phyloP scores from a whole-genome alignment of 1,140 invertebrate species.

The Bombus sylvicola region DNA sequence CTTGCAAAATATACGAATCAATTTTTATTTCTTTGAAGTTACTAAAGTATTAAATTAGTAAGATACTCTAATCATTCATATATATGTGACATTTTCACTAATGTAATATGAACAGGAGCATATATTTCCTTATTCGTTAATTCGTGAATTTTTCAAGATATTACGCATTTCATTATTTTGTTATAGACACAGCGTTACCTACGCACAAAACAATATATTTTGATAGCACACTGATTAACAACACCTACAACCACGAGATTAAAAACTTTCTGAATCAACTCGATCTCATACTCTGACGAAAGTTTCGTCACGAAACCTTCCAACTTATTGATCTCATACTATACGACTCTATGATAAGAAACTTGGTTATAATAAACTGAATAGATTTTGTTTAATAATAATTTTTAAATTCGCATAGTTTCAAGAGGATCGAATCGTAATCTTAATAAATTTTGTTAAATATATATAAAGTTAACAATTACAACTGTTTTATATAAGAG shows the following conservation, averaged over 20 bases:
- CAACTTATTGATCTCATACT: slow-evolving; percentile 57
- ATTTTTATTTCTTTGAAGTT: not conserved
- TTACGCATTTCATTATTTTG: not conserved
- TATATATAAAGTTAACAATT: not conserved
- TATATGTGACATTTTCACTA: slow-evolving; percentile 32
- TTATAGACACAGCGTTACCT: not conserved
- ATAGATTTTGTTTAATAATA: not conserved
- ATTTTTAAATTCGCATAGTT: not conserved
- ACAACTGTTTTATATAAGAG: not conserved
- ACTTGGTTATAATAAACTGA: not conserved
- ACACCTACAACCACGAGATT: slow-evolving; percentile 16
- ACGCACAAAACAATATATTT: not conserved
- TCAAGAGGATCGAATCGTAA: not conserved
- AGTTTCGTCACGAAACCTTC: slow-evolving; percentile 25
- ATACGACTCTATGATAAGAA: slow-evolving; percentile 42
- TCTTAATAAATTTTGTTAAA: not conserved
- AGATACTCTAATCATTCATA: slow-evolving; percentile 21
- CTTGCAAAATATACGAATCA: not conserved
- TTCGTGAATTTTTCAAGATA: not conserved
- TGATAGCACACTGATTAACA: not conserved
- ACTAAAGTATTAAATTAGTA: slow-evolving; percentile 10
- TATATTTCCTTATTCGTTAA: not conserved
- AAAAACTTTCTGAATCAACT: slow-evolving; percentile 36
- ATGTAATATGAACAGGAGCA: not conserved
- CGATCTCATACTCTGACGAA: slow-evolving; percentile 43